Percentiles rank a stretch among this genome's conserved stretches.
Evolutionary conservation across 2,797 vertebrate species (phyloP).

Genomic region (Hydrolagus colliei): DNA sequence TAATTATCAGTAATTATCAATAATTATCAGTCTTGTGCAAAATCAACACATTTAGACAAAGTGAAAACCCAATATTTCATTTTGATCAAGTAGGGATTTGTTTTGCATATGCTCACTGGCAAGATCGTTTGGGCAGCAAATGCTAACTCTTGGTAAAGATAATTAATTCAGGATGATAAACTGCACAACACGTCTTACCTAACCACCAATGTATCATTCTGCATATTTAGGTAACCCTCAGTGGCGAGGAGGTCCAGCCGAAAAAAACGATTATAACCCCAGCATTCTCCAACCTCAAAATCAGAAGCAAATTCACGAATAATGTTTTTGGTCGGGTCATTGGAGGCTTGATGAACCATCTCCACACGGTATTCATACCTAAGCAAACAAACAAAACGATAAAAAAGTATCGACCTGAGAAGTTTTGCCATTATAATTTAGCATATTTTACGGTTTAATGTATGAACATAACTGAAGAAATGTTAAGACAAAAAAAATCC

Average conservation of each 20-base stretch:
- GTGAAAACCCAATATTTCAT: too few relatives aligned
- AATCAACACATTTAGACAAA: too few relatives aligned
- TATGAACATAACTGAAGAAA: too few relatives aligned
- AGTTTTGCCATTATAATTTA: too few relatives aligned
- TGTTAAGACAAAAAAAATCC: too few relatives aligned
- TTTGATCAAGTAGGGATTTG: too few relatives aligned
- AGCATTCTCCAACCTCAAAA: conserved; percentile 95
- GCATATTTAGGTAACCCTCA: conserved; percentile 91
- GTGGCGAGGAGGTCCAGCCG: conserved; percentile 89
- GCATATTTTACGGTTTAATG: too few relatives aligned
- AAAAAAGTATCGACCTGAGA: conserved; percentile 28
- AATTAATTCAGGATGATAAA: neutral
- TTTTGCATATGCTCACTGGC: too few relatives aligned
- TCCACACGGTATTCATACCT: conserved; percentile 97
- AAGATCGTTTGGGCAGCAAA: too few relatives aligned
- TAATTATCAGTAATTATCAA: too few relatives aligned
- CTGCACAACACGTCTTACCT: conserved; percentile 60
- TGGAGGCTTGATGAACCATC: conserved; percentile 97
- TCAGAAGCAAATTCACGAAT: conserved; percentile 96
- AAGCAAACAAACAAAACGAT: conserved; percentile 31
- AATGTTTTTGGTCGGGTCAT: conserved; percentile 92
- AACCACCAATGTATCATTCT: conserved; percentile 89
- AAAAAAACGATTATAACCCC: conserved; percentile 98
- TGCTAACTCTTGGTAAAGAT: too few relatives aligned
- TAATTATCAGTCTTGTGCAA: too few relatives aligned